Base-by-base conservation (phyloP, 2,888 invertebrate species). In the Aphidius colemani region DNA sequence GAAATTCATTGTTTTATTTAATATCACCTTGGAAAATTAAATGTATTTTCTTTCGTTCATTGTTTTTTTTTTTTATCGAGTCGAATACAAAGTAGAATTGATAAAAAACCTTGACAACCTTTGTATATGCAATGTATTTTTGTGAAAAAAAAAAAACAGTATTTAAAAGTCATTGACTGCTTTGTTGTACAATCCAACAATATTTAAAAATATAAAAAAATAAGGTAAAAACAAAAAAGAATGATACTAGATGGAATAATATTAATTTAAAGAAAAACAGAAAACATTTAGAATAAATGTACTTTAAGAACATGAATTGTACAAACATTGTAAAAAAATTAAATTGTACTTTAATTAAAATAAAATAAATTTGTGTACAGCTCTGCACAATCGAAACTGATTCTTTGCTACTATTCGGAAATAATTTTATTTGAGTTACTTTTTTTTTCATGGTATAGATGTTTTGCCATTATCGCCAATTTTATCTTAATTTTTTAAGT, bases 301-400 rank as follows among this genome's bases (percentile, higher is more conserved):
- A 80, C 77, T 78, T 76, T 75, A 75, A 78, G 57, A 18, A 18
- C 2, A 18, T 18, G 2, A 39, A 57, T 57, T 57, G 80, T 80
- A 80, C 76, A n/a, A n/a, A n/a, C n/a, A n/a, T n/a, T n/a, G n/a
- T n/a, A n/a, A n/a, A n/a, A n/a, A n/a, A n/a, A n/a, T 76, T 80
- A 81, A 76, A 79, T 78, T 80, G 79, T 81, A 81, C 75, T 81
- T 80, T 80, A 75, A 80, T 80, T 79, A 80, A 81, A 80, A 74
- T 78, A 74, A 79, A 77, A 79, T 79, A 78, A 76, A 78, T 79
- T 79, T 81, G 79, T 81, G 79, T 80, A 80, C 6, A 65, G 59
- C 50, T 7, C 40, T 61, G 59, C 44, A 51, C 50, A 49, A 64
- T 59, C 45, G 44, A 50, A 53, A 48, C 50, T 45, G 39, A 55